Percentiles rank a stretch among this genome's conserved stretches.
phyloP scores from a whole-genome alignment of 2,113 vertebrate species.

The Carlito syrichta region DNA sequence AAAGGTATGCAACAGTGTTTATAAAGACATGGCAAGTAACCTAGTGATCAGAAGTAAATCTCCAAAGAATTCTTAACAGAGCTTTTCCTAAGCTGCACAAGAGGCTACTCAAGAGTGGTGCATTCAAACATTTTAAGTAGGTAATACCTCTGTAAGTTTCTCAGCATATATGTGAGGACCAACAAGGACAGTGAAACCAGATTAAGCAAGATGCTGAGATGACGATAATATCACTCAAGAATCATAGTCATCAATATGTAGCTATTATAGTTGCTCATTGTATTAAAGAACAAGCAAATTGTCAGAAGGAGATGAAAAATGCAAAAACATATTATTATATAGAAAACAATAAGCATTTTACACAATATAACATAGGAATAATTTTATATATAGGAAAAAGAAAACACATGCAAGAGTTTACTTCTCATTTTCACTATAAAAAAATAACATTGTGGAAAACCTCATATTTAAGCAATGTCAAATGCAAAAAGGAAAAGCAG shows the following conservation, averaged over 20 bases:
- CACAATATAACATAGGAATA: background rate
- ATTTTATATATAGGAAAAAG: background rate
- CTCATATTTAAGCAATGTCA: background rate
- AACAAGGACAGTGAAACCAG: background rate
- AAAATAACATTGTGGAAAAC: background rate
- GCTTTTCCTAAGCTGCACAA: too few relatives aligned
- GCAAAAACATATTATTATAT: too few relatives aligned
- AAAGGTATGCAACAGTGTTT: fast-evolving
- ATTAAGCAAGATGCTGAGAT: background rate
- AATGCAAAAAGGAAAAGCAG: background rate
- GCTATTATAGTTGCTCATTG: background rate
- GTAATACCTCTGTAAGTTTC: background rate
- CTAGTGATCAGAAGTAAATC: background rate
- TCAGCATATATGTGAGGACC: background rate
- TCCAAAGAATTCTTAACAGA: background rate
- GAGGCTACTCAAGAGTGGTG: background rate
- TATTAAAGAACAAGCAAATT: background rate
- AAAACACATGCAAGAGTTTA: background rate
- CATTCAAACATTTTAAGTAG: background rate
- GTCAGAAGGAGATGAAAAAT: background rate
- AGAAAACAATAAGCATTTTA: background rate
- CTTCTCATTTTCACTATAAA: background rate
- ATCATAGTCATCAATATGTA: fast-evolving
- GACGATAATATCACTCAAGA: background rate
- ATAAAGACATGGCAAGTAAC: background rate